phyloP scores from a whole-genome alignment of 2,113 vertebrate species.

The Leiothrix lutea region DNA sequence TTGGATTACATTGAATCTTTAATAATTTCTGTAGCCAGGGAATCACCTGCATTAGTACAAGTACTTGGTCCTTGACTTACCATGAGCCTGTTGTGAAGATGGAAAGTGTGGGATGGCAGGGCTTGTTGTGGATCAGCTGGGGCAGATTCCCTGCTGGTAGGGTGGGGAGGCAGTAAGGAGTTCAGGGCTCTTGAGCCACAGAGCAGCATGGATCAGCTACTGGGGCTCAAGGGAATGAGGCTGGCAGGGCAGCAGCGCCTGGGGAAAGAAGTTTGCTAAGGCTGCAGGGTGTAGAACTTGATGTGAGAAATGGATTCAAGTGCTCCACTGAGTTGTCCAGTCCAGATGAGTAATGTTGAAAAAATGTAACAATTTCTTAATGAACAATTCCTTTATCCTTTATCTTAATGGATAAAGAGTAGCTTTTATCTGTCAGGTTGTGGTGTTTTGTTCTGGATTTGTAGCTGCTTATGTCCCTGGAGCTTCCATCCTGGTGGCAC shows the following conservation, averaged over 20 bases:
- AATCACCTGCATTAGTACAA: rapidly evolving
- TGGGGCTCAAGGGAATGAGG: neutral
- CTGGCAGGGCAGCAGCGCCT: rapidly evolving
- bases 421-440: neutral
- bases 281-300: neutral
- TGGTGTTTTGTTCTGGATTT: neutral
- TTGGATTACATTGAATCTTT: neutral
- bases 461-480: neutral
- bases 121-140: neutral
- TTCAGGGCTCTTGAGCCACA: neutral
- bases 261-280: neutral
- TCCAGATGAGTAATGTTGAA: neutral
- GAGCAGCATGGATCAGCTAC: neutral
- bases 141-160: neutral
- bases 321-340: neutral
- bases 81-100: neutral
- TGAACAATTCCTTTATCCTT: neutral
- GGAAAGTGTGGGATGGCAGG: neutral
- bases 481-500: neutral
- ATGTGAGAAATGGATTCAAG: neutral
- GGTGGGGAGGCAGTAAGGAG: neutral
- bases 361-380: neutral
- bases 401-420: neutral
- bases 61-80: neutral
- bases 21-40: neutral